Percentiles rank a stretch among this genome's conserved stretches.
Conservation (phyloP, 2,797 vertebrate genomes). For the Peromyscus melanophrys region DNA sequence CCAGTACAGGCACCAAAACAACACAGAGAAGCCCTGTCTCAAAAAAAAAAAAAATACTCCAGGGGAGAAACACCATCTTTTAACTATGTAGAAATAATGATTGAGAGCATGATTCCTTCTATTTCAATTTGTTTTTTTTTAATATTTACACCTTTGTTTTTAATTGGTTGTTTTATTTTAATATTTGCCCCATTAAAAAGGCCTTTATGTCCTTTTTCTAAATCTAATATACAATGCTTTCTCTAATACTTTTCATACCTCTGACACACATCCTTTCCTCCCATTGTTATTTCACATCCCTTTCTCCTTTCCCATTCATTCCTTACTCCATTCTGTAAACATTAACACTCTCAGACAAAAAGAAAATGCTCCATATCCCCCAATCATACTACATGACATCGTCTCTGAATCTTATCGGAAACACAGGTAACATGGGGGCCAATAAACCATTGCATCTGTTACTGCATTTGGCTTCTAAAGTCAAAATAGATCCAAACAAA, state of each 20-base stretch:
- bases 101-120: not conserved
- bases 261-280: not conserved
- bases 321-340: not conserved
- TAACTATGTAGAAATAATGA: not conserved
- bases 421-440: not conserved
- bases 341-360: not conserved
- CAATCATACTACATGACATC: no score
- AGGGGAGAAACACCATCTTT: not conserved
- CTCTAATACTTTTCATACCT: not conserved
- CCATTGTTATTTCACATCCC: not conserved
- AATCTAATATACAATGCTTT: no score
- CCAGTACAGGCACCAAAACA: no score
- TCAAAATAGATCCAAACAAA: no score
- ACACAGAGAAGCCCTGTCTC: no score
- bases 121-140: not conserved
- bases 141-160: not conserved
- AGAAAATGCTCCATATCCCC: not conserved
- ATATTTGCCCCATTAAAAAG: not conserved
- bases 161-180: not conserved
- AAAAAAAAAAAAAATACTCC: no score
- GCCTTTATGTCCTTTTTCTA: not conserved
- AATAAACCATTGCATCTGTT: not conserved
- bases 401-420: not conserved
- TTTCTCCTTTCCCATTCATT: not conserved
- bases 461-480: not conserved